Percentiles rank a stretch among this genome's conserved stretches.
These are phyloP conservation scores for Halcyon leucocephala DNA, from an alignment of 2,797 vertebrate species.

Conservation along the genomic window DNA sequence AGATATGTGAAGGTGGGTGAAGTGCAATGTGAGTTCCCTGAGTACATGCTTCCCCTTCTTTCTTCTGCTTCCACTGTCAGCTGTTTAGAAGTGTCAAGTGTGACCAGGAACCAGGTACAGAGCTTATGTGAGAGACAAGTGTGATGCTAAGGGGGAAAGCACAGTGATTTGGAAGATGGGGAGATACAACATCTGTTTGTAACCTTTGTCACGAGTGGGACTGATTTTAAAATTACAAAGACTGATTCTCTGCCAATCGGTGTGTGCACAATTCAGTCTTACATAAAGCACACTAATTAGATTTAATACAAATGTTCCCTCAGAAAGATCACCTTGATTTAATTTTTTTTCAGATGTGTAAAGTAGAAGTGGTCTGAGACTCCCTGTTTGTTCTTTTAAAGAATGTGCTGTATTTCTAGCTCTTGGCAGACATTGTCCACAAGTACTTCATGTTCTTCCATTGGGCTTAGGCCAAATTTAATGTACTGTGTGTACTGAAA, in stretches of 20 bases:
- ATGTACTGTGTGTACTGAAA: conserved; percentile 68
- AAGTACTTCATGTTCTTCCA: conserved; percentile 72
- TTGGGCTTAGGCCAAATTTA: conserved; percentile 58
- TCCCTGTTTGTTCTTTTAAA: conserved; percentile 70
- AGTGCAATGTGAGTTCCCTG: accelerated
- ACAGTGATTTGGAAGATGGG: not conserved
- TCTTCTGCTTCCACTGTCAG: not conserved
- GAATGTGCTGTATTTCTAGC: conserved; percentile 59
- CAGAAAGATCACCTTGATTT: conserved; percentile 64
- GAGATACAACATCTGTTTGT: not conserved
- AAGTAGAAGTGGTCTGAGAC: conserved; percentile 40
- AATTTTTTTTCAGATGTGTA: conserved; percentile 31
- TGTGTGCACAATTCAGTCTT: not conserved
- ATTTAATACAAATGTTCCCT: conserved; percentile 15
- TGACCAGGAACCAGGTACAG: not conserved
- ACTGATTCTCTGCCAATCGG: not conserved
- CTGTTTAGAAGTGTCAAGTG: not conserved
- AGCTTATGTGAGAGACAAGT: not conserved
- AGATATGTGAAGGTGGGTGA: not conserved
- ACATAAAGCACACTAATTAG: not conserved
- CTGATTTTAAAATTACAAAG: conserved; percentile 21
- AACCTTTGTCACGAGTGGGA: conserved; percentile 30
- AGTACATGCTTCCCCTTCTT: not conserved
- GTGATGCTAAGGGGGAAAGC: not conserved
- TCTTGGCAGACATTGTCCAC: conserved; percentile 68